Conservation (phyloP, 2,888 invertebrate species). For the Mesoligia furuncula region DNA sequence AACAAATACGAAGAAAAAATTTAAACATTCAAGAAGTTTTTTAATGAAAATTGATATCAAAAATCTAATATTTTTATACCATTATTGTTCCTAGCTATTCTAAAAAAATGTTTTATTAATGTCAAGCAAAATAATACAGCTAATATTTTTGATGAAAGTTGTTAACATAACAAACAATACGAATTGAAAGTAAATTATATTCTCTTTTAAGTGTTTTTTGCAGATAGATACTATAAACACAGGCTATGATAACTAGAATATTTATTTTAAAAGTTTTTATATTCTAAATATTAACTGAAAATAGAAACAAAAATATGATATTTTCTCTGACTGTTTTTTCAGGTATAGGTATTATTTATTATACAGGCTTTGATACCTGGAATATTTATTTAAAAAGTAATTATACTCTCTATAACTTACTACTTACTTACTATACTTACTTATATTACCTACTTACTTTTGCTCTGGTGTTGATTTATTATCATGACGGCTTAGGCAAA, state of each 20-base stretch:
- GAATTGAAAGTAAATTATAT: not conserved
- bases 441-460: too few relatives aligned
- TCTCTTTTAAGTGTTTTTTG: not conserved
- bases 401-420: not conserved
- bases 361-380: not conserved
- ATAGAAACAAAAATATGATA: not conserved
- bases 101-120: conserved; percentile 2
- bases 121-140: not conserved
- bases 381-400: not conserved
- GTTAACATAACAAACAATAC: not conserved
- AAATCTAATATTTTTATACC: conserved; percentile 1
- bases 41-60: conserved; percentile 1
- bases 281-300: not conserved
- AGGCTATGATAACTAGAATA: conserved; percentile 3
- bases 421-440: too few relatives aligned
- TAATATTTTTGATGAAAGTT: not conserved
- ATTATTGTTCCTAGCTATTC: not conserved
- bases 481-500: not conserved
- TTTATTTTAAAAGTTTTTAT: not conserved
- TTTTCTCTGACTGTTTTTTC: not conserved
- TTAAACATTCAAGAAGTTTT: not conserved
- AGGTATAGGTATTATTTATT: not conserved
- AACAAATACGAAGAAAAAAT: not conserved
- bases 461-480: not conserved
- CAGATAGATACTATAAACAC: not conserved